Base-by-base conservation (phyloP, 1,140 invertebrate genomes). In the Psix sp. region DNA sequence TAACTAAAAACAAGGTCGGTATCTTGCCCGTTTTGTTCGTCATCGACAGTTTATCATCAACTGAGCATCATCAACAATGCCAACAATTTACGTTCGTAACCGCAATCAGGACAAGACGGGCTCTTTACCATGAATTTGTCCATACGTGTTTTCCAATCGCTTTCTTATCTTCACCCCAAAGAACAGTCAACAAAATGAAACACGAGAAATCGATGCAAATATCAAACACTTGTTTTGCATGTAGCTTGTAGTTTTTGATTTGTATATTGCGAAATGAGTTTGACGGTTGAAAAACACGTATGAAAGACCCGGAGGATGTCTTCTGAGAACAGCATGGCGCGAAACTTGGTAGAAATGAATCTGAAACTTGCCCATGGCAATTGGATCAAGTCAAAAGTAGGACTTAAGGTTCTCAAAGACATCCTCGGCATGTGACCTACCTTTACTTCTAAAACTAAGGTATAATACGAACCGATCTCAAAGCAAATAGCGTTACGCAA, bases 401-500 rank as follows among this genome's bases (percentile, higher is more conserved):
- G 6, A 13, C n/a, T 2, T 13, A 16, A 5, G 13, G 51, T 73
- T 84, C 82, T 80, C 77, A 67, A 77, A 83, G 77, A 77, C 77
- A 85, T 78, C 77, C 77, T 80, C 76, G 76, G 38, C 70, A 36
- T 80, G 68, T 78, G 80, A 85, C 83, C 84, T 86, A 87, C 83
- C 81, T 84, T 86, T 83, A 86, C 79, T 81, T 85, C 84, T 86
- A 86, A 80, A 84, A 84, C 84, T 86, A 86, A 84, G 80, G 81
- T 84, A 82, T 82, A 79, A 82, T 84, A 86, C 80, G 80, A 85
- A 86, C 83, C 83, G 83, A 85, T 85, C 77, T 85, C 81, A 86
- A 86, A 87, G 85, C 86, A 86, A 86, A 85, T 86, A 87, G 86
- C 85, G 81, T 84, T 87, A 86, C 83, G 82, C 86, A 87, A 86